These are phyloP conservation scores for Columba janthina DNA, from an alignment of 2,113 vertebrate genomes.

Conservation along the genomic window DNA sequence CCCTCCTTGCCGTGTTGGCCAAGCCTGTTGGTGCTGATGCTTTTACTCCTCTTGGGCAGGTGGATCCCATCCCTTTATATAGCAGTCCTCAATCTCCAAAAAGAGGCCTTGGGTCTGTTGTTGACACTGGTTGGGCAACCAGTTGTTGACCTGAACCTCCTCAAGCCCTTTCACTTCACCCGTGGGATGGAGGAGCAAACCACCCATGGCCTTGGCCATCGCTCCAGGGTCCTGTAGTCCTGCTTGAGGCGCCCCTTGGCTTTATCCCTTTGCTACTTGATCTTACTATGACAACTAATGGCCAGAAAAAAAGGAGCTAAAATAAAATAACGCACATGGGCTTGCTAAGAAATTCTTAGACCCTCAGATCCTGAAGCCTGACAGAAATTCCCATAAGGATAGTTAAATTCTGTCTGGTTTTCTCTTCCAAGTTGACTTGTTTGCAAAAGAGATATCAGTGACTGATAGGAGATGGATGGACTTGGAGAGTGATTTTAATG, in stretches of 20 bases:
- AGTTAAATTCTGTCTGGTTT: background rate
- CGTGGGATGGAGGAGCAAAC: background rate
- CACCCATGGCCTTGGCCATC: background rate
- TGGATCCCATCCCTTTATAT: background rate
- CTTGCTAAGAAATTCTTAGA: background rate
- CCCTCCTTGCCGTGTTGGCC: background rate
- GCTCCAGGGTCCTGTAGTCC: background rate
- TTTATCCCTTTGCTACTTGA: background rate
- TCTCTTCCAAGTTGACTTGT: background rate
- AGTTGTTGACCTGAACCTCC: background rate
- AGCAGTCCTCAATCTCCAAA: background rate
- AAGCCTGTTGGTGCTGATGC: background rate
- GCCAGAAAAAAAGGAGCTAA: background rate
- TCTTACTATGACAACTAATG: background rate
- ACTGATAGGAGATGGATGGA: background rate
- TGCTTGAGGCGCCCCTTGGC: background rate
- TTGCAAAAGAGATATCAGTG: background rate
- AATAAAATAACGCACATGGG: rapidly evolving
- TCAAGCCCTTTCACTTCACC: background rate
- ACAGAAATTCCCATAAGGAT: background rate
- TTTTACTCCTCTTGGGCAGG: background rate
- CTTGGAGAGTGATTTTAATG: background rate
- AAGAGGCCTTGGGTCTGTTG: background rate
- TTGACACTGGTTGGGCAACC: background rate
- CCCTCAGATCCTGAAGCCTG: background rate